phyloP scores from a whole-genome alignment of 2,113 vertebrate species.

The Hylia prasina region DNA sequence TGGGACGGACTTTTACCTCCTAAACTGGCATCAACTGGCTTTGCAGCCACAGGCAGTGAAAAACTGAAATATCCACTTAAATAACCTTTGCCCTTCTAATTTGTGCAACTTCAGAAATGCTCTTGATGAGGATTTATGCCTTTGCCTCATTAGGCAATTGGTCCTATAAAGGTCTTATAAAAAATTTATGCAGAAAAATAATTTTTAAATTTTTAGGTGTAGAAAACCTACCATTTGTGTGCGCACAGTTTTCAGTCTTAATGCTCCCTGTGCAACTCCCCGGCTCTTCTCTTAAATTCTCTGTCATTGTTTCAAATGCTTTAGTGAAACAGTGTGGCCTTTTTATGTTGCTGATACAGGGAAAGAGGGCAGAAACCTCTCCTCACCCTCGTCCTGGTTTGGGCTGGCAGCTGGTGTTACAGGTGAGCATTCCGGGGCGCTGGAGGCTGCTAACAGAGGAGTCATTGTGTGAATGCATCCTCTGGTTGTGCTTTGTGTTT shows the following conservation, averaged over 20 bases:
- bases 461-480: not conserved
- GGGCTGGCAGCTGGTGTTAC: not conserved
- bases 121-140: slow-evolving; percentile 2
- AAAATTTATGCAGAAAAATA: not conserved
- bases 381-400: not conserved
- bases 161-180: not conserved
- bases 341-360: not conserved
- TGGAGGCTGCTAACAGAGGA: not conserved
- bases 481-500: not conserved
- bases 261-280: fast-evolving
- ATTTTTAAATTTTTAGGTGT: not conserved
- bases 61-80: not conserved
- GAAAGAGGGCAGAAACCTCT: not conserved
- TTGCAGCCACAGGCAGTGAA: not conserved
- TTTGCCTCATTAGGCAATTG: not conserved
- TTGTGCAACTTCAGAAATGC: not conserved
- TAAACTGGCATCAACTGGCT: not conserved
- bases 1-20: not conserved
- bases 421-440: not conserved
- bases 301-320: not conserved
- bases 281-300: not conserved
- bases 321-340: not conserved
- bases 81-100: slow-evolving; percentile 36
- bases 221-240: fast-evolving
- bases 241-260: fast-evolving